Percentiles rank a stretch among this genome's conserved stretches.
These are phyloP conservation scores for Siniperca undulata DNA, from an alignment of 2,797 vertebrate species.

Conservation along the genomic window DNA sequence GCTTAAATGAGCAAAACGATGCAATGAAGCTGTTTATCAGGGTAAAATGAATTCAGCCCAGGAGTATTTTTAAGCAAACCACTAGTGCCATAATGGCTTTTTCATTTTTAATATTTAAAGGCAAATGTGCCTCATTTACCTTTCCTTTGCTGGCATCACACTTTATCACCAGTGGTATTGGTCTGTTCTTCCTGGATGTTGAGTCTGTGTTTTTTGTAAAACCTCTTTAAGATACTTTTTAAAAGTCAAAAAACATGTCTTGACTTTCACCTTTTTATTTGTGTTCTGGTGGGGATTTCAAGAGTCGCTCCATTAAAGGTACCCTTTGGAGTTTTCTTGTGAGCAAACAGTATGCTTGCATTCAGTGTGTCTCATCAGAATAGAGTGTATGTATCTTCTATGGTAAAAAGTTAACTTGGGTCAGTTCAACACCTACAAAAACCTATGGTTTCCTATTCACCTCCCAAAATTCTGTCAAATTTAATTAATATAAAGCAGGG, in stretches of 20 bases:
- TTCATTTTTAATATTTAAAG: neutral
- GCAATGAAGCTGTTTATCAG: neutral
- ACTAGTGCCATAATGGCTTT: neutral
- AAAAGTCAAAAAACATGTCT: neutral
- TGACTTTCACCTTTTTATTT: neutral
- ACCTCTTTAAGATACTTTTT: neutral
- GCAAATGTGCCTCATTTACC: conserved; percentile 3
- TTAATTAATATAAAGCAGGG: neutral
- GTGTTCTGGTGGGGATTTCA: neutral
- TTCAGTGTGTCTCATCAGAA: neutral
- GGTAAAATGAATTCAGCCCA: neutral
- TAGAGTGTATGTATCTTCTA: neutral
- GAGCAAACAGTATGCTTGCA: neutral
- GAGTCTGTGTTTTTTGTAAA: neutral
- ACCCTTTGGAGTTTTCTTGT: neutral
- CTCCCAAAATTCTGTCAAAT: neutral
- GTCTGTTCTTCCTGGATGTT: too few species aligned
- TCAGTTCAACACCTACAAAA: neutral
- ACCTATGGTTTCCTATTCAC: neutral
- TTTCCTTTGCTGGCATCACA: conserved; percentile 5
- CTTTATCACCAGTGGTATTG: neutral
- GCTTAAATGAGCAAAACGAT: neutral
- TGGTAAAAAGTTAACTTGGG: neutral
- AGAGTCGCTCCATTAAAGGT: neutral
- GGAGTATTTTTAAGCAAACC: conserved; percentile 2